Base-by-base conservation (phyloP, 2,113 vertebrate genomes). In the Zonotrichia leucophrys region DNA sequence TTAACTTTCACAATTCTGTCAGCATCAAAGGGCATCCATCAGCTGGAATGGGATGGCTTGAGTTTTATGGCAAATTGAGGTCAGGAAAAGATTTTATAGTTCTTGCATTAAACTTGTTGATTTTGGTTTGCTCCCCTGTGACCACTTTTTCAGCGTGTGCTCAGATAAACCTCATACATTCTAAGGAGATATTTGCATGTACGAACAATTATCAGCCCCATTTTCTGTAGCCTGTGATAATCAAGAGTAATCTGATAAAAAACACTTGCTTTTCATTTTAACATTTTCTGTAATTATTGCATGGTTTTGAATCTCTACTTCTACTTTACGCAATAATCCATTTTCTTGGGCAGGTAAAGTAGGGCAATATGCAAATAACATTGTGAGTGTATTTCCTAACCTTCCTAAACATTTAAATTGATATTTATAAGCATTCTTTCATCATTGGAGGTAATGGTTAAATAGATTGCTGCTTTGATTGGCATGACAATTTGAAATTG, bases 271-370 rank as follows among this genome's bases (percentile, higher is more conserved):
- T 96, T 92, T 90, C 85, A 79, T 94, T n/a, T 89, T 44, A 81
- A 83, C 56, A 41, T 83, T 87, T 92, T 92, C 70, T 68, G 13
- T 77, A 92, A 90, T 94, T 87, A 77, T 90, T 94, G 11, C 25
- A 76, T 0, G 3, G 37, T 70, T 94, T 94, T 70, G 42, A 89
- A 76, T 86, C 16, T 74, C 55, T 53, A 62, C 39, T 28, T 25
- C 69, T 74, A 58, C 15, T 75, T 77, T 79, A 75, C 91, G 28
- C 12, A 87, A 41, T 69, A 81, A 92, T 67, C 27, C 1, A 28
- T 92, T 90, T 94, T 80, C 47, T 86, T 68, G n/a, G 49, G 22
- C 81, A 91, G 66, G 31, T 64, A 62, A 88, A 83, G 20, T 78
- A 87, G 92, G 31, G 49, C 12, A 85, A 79, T 37, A 77, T 64